A percentile compares a stretch with the other conserved stretches of the same genome.
phyloP scores from a whole-genome alignment of 2,888 invertebrate genomes.

The Pollenia amentaria region DNA sequence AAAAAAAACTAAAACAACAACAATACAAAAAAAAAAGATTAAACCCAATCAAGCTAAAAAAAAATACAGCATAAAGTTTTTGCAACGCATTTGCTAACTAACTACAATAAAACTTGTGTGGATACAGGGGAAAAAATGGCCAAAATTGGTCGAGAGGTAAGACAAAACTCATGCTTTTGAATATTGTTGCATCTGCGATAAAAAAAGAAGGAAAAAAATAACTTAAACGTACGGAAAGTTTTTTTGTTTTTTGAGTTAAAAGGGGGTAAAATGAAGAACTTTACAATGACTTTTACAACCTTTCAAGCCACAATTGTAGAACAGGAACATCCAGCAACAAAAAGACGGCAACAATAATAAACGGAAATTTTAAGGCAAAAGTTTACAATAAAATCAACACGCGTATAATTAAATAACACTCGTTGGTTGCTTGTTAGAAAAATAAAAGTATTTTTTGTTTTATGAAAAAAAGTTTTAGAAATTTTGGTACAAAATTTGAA shows the following conservation, averaged over 20 bases:
- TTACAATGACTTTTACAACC: slow-evolving; percentile 71
- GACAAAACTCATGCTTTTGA: slow-evolving; percentile 11
- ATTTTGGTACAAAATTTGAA: background rate
- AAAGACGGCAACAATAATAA: slow-evolving; percentile 10
- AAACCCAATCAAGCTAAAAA: slow-evolving; percentile 79
- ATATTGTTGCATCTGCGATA: slow-evolving; percentile 1
- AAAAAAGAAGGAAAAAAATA: slow-evolving; percentile 1
- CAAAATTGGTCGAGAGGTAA: slow-evolving; percentile 25
- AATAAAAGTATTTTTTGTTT: background rate
- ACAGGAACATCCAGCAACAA: slow-evolving; percentile 75
- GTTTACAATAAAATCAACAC: slow-evolving; percentile 74
- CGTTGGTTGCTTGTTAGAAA: slow-evolving; percentile 58
- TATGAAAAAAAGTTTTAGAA: slow-evolving; percentile 20
- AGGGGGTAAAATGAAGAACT: slow-evolving; percentile 28
- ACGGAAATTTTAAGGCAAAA: slow-evolving; percentile 63
- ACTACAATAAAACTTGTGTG: slow-evolving; percentile 67
- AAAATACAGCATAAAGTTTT: slow-evolving; percentile 74
- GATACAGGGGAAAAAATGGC: slow-evolving; percentile 76
- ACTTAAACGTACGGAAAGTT: slow-evolving; percentile 31
- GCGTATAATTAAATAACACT: slow-evolving; percentile 74
- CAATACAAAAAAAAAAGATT: slow-evolving; percentile 78
- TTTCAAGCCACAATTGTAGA: slow-evolving; percentile 68
- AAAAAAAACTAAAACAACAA: slow-evolving; percentile 56
- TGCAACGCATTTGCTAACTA: slow-evolving; percentile 66
- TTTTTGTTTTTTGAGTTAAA: slow-evolving; percentile 33